A percentile compares a stretch with the other conserved stretches of the same genome.
These are phyloP conservation scores for Periplaneta americana DNA, from an alignment of 1,140 invertebrate species.

Conservation along the genomic window DNA sequence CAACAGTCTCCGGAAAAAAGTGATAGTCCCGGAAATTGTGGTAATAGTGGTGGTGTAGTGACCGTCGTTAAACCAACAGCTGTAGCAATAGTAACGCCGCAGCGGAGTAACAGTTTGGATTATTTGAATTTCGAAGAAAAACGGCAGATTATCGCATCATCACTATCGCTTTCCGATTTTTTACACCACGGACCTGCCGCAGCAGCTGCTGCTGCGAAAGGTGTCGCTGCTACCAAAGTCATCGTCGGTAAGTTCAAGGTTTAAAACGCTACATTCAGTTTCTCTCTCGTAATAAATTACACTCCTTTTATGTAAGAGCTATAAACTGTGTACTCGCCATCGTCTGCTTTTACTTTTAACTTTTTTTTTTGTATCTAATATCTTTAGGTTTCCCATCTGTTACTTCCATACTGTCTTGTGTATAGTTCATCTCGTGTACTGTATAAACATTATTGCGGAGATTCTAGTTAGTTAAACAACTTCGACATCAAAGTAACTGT, in stretches of 20 bases:
- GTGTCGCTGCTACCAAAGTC: slow-evolving; percentile 43
- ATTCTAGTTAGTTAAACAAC: too few relatives aligned
- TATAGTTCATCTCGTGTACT: not conserved
- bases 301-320: not conserved
- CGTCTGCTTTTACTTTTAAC: not conserved
- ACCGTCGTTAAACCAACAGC: slow-evolving; percentile 4
- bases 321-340: not conserved
- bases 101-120: slow-evolving; percentile 78
- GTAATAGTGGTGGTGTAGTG: not conserved
- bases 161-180: slow-evolving; percentile 79
- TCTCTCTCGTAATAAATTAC: not conserved
- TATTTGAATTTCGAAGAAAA: slow-evolving; percentile 88
- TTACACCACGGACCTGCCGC: slow-evolving; percentile 52
- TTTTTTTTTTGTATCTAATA: not conserved
- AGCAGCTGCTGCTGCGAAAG: slow-evolving; percentile 28
- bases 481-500: too few relatives aligned
- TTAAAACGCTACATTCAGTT: not conserved
- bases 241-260: slow-evolving; percentile 29
- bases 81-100: slow-evolving; percentile 49
- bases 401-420: not conserved
- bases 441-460: too few relatives aligned
- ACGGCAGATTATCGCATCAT: slow-evolving; percentile 79
- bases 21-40: not conserved
- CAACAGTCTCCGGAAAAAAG: slow-evolving; percentile 8
- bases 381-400: not conserved